These are phyloP conservation scores for Auanema freiburgensis DNA, from an alignment of 2,888 invertebrate genomes.

Conservation along the genomic window DNA sequence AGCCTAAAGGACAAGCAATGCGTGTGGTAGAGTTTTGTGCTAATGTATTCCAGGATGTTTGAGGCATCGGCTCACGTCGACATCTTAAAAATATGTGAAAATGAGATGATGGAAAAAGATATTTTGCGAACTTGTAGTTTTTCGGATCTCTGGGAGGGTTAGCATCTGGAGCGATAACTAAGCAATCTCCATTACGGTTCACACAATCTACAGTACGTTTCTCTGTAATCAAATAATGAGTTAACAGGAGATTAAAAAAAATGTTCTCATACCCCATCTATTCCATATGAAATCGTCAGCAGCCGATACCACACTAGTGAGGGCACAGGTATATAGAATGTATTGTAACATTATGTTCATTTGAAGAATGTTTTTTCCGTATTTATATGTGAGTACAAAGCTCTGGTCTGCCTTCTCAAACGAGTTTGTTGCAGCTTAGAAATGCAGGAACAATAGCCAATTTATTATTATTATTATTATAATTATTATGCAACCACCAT, in stretches of 20 bases:
- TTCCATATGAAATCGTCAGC: slow-evolving; percentile 37
- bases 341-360: too few relatives aligned
- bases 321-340: background rate
- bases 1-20: slow-evolving; percentile 58
- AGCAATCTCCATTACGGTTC: slow-evolving; percentile 38
- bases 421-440: too few relatives aligned
- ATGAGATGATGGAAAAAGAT: background rate
- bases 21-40: slow-evolving; percentile 49
- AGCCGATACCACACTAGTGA: background rate
- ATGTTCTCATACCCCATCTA: slow-evolving; percentile 35
- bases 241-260: background rate
- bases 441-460: too few relatives aligned
- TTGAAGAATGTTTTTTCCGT: too few relatives aligned
- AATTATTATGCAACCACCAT: too few relatives aligned
- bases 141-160: slow-evolving; percentile 44
- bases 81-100: slow-evolving; percentile 28
- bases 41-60: slow-evolving; percentile 50
- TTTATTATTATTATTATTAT: too few relatives aligned
- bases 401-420: too few relatives aligned
- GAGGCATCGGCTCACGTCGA: slow-evolving; percentile 59
- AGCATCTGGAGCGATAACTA: slow-evolving; percentile 48
- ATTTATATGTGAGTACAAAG: too few relatives aligned
- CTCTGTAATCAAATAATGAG: slow-evolving; percentile 32
- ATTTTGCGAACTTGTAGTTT: slow-evolving; percentile 46
- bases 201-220: slow-evolving; percentile 58